A percentile compares a stretch with the other conserved stretches of the same genome.
These are phyloP conservation scores for Axis porcinus DNA, from an alignment of 2,113 vertebrate species.

Conservation along the genomic window DNA sequence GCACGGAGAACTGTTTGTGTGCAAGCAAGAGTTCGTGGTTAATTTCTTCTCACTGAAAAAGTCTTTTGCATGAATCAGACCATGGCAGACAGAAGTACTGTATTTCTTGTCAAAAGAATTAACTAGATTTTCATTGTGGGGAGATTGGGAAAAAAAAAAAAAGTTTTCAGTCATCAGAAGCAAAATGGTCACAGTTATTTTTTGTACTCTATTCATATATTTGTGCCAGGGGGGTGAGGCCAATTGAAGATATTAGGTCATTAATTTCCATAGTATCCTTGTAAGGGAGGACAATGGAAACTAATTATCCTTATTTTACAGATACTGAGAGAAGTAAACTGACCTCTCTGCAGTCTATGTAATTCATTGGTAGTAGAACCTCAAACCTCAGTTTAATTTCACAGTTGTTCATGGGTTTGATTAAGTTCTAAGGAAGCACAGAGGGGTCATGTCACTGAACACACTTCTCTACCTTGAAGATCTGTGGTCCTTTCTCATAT, in stretches of 20 bases:
- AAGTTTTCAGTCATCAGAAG: background rate
- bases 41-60: slow-evolving; percentile 46
- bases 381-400: slow-evolving; percentile 6
- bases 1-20: background rate
- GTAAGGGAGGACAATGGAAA: background rate
- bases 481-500: background rate
- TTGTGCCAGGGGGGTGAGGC: background rate
- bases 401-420: background rate
- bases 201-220: slow-evolving; percentile 14
- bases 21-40: background rate
- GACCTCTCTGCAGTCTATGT: background rate
- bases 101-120: slow-evolving; percentile 59
- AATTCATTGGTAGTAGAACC: background rate
- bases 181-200: slow-evolving; percentile 45
- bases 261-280: slow-evolving; percentile 48
- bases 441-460: background rate
- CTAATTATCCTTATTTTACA: slow-evolving; percentile 50
- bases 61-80: slow-evolving; percentile 51
- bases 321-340: background rate
- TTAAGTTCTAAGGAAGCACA: background rate
- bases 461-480: accelerated
- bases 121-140: slow-evolving; percentile 59
- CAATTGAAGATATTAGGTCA: slow-evolving; percentile 49
- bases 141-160: background rate
- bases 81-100: slow-evolving; percentile 47